Conservation (phyloP, 2,113 vertebrate species). For the Tachycineta bicolor region DNA sequence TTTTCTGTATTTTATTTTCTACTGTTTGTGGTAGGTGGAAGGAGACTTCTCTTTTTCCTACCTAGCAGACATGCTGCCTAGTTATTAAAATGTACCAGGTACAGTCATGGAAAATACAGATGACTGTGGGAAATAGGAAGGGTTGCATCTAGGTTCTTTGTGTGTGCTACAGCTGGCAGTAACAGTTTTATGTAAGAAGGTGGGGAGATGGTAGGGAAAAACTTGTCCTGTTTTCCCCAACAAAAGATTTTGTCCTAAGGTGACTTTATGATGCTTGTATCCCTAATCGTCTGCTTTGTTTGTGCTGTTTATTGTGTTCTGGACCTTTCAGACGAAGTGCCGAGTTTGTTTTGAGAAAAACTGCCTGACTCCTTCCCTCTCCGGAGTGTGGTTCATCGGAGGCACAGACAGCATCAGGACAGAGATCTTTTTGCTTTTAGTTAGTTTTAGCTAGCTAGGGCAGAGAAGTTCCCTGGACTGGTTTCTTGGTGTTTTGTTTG, state of each 20-base stretch:
- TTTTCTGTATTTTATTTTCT: background rate
- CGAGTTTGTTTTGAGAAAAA: no score
- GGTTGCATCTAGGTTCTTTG: background rate
- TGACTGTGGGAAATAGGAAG: background rate
- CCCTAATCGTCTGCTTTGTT: no score
- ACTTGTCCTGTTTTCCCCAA: background rate
- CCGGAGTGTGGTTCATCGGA: no score
- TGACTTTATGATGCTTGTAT: no score
- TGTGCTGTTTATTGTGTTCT: no score
- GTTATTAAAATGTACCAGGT: background rate
- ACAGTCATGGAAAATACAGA: background rate
- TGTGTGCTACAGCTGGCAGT: background rate
- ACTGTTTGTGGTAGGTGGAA: background rate
- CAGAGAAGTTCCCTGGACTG: no score
- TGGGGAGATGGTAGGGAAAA: background rate
- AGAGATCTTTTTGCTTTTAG: no score
- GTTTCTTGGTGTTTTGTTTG: no score
- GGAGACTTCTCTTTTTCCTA: background rate
- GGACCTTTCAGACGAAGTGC: no score
- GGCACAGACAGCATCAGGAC: no score
- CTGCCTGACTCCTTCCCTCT: no score
- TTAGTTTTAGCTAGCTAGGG: no score
- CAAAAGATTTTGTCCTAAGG: background rate
- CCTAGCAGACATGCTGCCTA: background rate
- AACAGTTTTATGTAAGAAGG: background rate